phyloP scores from a whole-genome alignment of 1,140 invertebrate genomes.

The Nomia melanderi region DNA sequence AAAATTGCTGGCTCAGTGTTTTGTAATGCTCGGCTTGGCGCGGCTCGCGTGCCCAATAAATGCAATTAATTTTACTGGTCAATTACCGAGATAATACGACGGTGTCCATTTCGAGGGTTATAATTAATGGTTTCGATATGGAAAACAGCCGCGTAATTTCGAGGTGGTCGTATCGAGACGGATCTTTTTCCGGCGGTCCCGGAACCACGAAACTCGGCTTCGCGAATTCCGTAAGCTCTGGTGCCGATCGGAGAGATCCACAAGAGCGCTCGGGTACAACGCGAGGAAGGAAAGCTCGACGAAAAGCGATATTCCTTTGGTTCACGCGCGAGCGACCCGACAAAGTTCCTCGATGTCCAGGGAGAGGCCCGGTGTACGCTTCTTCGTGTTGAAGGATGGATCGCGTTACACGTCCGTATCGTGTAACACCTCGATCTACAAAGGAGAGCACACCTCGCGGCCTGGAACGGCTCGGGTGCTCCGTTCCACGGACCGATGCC shows the following conservation, averaged over 20 bases:
- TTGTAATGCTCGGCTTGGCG: slow-evolving; percentile 2
- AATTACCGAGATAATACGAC: slow-evolving; percentile 36
- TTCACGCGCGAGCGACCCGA: slow-evolving; percentile 55
- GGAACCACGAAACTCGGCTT: not conserved
- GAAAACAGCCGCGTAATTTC: not conserved
- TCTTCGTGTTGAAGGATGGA: slow-evolving; percentile 61
- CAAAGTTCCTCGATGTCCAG: slow-evolving; percentile 52
- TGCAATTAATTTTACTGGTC: slow-evolving; percentile 31
- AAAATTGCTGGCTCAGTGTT: slow-evolving; percentile 25
- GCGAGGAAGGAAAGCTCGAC: slow-evolving; percentile 57
- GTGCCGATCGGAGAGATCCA: slow-evolving; percentile 10
- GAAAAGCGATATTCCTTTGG: slow-evolving; percentile 67
- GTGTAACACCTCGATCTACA: slow-evolving; percentile 68
- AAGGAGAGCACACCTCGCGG: slow-evolving; percentile 40
- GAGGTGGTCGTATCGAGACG: not conserved
- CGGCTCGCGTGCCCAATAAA: slow-evolving; percentile 24
- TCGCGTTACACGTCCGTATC: slow-evolving; percentile 73
- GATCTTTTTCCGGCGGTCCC: not conserved
- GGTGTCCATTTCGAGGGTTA: slow-evolving; percentile 11
- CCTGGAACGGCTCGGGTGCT: slow-evolving; percentile 5
- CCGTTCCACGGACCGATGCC: not conserved
- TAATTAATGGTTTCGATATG: slow-evolving; percentile 33
- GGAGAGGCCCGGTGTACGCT: slow-evolving; percentile 11
- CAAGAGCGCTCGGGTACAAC: slow-evolving; percentile 35
- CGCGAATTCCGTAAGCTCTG: not conserved